Conservation (phyloP, 2,888 invertebrate genomes). For the Athalia rosae region DNA sequence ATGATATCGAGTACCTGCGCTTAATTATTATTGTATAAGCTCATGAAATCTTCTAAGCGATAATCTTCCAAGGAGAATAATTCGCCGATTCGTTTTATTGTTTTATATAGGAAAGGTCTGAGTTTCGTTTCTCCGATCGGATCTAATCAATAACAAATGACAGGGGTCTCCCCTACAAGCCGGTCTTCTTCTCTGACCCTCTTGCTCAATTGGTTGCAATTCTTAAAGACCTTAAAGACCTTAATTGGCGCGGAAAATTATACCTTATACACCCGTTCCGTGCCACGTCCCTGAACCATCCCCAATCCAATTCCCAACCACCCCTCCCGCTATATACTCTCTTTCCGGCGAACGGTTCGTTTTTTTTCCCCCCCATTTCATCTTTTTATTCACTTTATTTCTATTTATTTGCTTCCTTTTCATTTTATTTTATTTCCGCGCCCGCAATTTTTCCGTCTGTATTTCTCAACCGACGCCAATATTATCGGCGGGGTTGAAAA, state of each 20-base stretch:
- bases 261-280: slow-evolving; percentile 65
- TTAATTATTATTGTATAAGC: background rate
- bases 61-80: background rate
- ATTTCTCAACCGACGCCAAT: slow-evolving; percentile 38
- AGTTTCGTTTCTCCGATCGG: slow-evolving; percentile 64
- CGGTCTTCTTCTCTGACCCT: slow-evolving; percentile 67
- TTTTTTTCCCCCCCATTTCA: slow-evolving; percentile 9
- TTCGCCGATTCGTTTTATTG: slow-evolving; percentile 20
- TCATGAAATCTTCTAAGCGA: background rate
- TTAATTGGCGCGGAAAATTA: slow-evolving; percentile 74
- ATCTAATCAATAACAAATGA: slow-evolving; percentile 74
- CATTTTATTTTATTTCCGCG: background rate
- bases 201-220: slow-evolving; percentile 73
- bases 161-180: slow-evolving; percentile 68
- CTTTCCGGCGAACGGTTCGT: slow-evolving; percentile 38
- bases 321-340: slow-evolving; percentile 50
- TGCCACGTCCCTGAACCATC: slow-evolving; percentile 10
- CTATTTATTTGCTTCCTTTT: slow-evolving; percentile 10
- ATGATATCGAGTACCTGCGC: too few species aligned
- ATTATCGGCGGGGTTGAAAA: slow-evolving; percentile 19
- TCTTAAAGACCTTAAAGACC: slow-evolving; percentile 74
- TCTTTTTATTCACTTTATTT: background rate
- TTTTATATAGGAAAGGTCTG: slow-evolving; percentile 32
- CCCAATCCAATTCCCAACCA: slow-evolving; percentile 54
- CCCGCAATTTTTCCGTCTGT: background rate